Conservation (phyloP, 2,113 vertebrate species). For the Serinus canaria region DNA sequence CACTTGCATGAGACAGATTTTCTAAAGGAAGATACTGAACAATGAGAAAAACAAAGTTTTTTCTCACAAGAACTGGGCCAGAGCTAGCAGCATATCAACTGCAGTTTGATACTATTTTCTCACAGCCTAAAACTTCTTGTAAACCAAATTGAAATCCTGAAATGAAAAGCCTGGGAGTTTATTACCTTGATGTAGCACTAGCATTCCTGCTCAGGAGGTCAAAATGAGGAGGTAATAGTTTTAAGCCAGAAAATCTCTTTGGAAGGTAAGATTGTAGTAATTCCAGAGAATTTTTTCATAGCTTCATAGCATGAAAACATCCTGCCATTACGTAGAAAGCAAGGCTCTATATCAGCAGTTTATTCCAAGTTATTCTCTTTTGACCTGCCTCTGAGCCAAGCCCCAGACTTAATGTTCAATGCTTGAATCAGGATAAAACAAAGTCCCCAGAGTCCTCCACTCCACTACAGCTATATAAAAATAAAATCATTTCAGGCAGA, state of each 20-base stretch:
- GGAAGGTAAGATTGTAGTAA: not conserved
- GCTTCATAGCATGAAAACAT: not conserved
- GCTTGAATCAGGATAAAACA: slow-evolving; percentile 35
- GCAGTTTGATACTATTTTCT: not conserved
- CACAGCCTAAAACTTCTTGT: not conserved
- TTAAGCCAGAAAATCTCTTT: slow-evolving; percentile 29
- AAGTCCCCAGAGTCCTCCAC: not conserved
- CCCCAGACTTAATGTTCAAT: not conserved
- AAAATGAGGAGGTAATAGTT: not conserved
- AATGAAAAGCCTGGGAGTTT: not conserved
- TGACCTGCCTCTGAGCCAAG: slow-evolving; percentile 16
- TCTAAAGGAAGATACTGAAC: not conserved
- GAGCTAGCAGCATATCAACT: not conserved
- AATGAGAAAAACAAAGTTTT: not conserved
- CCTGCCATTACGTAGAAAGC: not conserved
- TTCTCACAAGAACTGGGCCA: not conserved
- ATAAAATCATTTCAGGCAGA: slow-evolving; percentile 6
- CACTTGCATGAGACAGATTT: not conserved
- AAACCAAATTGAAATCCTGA: not conserved
- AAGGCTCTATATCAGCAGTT: not conserved
- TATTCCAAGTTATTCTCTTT: slow-evolving; percentile 4
- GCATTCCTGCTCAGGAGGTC: not conserved
- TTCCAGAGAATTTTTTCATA: not conserved
- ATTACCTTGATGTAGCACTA: not conserved
- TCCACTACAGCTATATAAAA: slow-evolving; percentile 7